Conservation (phyloP, 35 echinoderm and acorn worm genomes). For the Acanthaster planci region DNA sequence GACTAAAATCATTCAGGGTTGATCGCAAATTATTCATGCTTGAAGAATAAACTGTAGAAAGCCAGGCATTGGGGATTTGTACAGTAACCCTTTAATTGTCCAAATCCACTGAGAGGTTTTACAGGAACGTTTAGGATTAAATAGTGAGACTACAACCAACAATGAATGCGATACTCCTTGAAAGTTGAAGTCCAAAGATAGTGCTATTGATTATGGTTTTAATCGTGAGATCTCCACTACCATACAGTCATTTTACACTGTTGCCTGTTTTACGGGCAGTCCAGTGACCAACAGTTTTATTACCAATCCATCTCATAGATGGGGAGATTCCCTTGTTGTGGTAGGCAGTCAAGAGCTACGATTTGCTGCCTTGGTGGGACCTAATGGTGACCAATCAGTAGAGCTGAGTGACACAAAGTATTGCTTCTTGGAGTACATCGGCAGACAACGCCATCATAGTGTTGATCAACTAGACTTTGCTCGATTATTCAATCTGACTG, state of each 20-base stretch:
- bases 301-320: background rate
- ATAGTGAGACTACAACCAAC: too few species aligned
- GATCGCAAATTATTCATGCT: background rate
- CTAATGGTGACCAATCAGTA: background rate
- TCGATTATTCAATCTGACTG: background rate
- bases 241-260: too few species aligned
- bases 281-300: too few species aligned
- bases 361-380: background rate
- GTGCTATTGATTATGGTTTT: too few species aligned
- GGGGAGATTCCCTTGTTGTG: constrained; percentile 29
- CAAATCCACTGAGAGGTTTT: too few species aligned
- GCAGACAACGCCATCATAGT: background rate
- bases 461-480: background rate
- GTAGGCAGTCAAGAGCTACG: constrained; percentile 14
- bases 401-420: background rate
- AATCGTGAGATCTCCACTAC: too few species aligned
- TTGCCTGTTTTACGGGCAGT: too few species aligned
- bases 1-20: background rate
- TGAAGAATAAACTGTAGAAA: background rate
- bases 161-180: too few species aligned
- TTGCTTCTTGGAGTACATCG: constrained; percentile 22
- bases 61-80: too few species aligned
- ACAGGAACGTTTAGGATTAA: too few species aligned
- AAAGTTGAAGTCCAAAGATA: too few species aligned
- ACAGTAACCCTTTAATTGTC: too few species aligned